Evolutionary conservation across 2,888 invertebrate genomes (phyloP), one percentile per base, ranked within the genome.

Genomic region (Serrognathus titanus): DNA sequence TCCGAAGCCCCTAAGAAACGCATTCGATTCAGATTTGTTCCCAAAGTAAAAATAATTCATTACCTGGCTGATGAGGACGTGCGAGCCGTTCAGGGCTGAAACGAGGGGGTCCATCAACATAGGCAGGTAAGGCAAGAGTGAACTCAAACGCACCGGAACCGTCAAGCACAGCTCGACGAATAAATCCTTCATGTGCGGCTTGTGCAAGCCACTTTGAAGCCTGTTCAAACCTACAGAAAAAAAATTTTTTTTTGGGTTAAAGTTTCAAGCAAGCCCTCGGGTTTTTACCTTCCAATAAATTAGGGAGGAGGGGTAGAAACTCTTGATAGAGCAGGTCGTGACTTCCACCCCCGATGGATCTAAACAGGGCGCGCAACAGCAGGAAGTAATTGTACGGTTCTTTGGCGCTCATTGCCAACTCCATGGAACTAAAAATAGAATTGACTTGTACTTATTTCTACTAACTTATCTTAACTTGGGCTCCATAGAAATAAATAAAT

Each of bases 21-120:
- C 46, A 52, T 6, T 40, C 16, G 48, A 62, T 12, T 16, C 31
- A 35, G 40, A 6, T 31, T 13, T 16, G 31, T n/a, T n/a, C n/a
- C n/a, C 16, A 16, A 16, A 16, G 2, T 16, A 16, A 40, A 12
- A 11, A 36, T 45, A 3, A 40, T 16, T 39, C 54, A 49, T 57
- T 66, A 83, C 83, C 79, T 87, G 93, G 68, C 90, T 91, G 38
- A 98, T 94, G 7, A 98, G 80, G 0, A 94, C 93, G 62, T 94
- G 93, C 0, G 96, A 95, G 2, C 98, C 98, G 74, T 98, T 97
- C 7, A 99, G 80, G 0, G 98, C 98, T 0, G 97, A 97, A 0
- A 99, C 98, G 6, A 99, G 80, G 0, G 99, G 99, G 80, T 99
- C 98, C 99, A 99, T 99, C 36, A 99, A 80, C 93, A 98, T 95